A percentile compares a stretch with the other conserved stretches of the same genome.
phyloP scores from a whole-genome alignment of 2,113 vertebrate genomes.

The Eulemur macaco region DNA sequence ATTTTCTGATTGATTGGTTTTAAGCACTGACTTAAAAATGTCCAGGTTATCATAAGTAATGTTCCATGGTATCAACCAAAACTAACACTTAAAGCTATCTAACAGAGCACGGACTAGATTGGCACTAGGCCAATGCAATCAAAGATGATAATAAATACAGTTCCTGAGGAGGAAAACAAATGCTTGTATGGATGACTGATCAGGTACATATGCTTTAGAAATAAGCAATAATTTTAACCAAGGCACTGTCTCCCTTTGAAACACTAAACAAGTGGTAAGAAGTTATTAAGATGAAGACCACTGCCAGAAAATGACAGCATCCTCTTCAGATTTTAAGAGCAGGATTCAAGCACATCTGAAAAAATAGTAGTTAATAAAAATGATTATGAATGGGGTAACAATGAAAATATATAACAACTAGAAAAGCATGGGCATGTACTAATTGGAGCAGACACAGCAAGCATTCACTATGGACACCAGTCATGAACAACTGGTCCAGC shows the following conservation, averaged over 20 bases:
- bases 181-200: background rate
- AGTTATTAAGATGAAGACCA: background rate
- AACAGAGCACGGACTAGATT: background rate
- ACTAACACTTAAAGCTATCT: slow-evolving; percentile 35
- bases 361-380: slow-evolving; percentile 15
- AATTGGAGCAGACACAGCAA: background rate
- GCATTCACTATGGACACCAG: background rate
- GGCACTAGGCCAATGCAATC: background rate
- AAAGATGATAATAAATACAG: slow-evolving; percentile 7
- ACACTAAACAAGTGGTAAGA: background rate
- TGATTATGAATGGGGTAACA: background rate
- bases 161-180: background rate
- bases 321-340: background rate
- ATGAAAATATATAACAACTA: background rate
- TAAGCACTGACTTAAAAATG: background rate
- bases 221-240: slow-evolving; percentile 10
- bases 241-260: background rate
- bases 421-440: background rate
- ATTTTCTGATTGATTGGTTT: slow-evolving; percentile 41
- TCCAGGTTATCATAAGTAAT: slow-evolving; percentile 19
- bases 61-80: slow-evolving; percentile 16
- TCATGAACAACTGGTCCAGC: background rate
- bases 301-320: background rate
- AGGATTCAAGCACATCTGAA: background rate
- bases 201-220: background rate